Percentiles rank a stretch among this genome's conserved stretches.
Evolutionary conservation across 2,888 invertebrate genomes (phyloP).

Genomic region (Synergus gifuensis): DNA sequence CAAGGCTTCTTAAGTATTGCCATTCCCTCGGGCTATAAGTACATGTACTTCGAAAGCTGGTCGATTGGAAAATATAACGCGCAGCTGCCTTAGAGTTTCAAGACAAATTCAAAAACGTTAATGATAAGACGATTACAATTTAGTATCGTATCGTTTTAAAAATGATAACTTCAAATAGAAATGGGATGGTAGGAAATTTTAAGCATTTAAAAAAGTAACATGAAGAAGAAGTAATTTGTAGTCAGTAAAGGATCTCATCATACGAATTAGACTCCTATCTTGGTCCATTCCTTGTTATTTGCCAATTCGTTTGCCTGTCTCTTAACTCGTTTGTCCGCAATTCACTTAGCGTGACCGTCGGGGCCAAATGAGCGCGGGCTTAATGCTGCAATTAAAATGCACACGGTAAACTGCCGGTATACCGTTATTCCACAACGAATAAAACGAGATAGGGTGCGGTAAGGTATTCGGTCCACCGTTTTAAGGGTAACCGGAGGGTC

Average conservation of each 20-base stretch:
- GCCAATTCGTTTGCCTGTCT: constrained; percentile 52
- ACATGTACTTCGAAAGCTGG: background rate
- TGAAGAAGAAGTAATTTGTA: background rate
- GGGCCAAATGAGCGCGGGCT: constrained; percentile 62
- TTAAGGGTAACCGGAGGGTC: constrained; percentile 56
- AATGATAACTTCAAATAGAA: no score
- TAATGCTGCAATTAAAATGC: constrained; percentile 73
- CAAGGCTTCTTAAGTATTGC: constrained; percentile 6
- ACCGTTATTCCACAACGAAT: constrained; percentile 63
- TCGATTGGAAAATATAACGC: no score
- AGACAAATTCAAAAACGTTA: background rate
- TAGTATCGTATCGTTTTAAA: background rate
- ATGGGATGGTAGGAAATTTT: background rate
- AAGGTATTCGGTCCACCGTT: constrained; percentile 48
- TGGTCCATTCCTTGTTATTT: constrained; percentile 30
- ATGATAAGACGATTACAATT: background rate
- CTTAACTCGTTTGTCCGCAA: constrained; percentile 37
- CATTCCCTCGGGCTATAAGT: background rate
- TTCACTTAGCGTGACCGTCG: constrained; percentile 53
- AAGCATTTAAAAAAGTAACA: background rate
- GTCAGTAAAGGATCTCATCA: constrained; percentile 3
- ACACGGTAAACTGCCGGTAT: constrained; percentile 67
- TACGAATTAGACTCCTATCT: constrained; percentile 25
- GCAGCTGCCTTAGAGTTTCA: background rate
- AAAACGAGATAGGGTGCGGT: constrained; percentile 57